Base-by-base conservation (phyloP, 2,888 invertebrate genomes). In the Melolontha melolontha region DNA sequence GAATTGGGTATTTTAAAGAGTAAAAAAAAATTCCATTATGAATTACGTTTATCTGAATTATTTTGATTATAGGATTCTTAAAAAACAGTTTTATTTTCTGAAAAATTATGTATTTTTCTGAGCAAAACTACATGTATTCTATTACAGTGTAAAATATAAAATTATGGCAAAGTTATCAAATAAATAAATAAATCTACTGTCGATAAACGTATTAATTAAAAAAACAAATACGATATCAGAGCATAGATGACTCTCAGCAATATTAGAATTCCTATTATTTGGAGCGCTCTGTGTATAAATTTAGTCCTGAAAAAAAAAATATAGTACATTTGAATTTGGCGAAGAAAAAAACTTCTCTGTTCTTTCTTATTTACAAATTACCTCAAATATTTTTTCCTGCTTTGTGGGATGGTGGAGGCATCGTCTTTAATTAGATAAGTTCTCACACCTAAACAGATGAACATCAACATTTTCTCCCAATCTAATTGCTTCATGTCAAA, bases 341-440 rank as follows among this genome's bases (percentile, higher is more conserved):
- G n/a, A n/a, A n/a, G n/a, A n/a, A n/a, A n/a, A n/a, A n/a, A n/a
- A n/a, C n/a, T n/a, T n/a, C n/a, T n/a, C n/a, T n/a, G n/a, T n/a
- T n/a, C n/a, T 8, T 34, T 34, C 34, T 34, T 6, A 34, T 2
- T 34, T 6, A 6, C 1, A 40, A 17, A 2, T 49, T 59, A 68
- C 71, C 64, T 67, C 40, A 64, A 59, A 66, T 67, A 72, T 62
- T 66, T 70, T 16, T 59, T 70, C 12, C 55, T 64, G 1, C 66
- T 90, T 6, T 85, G 83, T 6, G 89, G 87, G 59, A 93, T 80
- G 0, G 89, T 89, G 64, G 87, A 87, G n/a, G 90, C 86, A 72
- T 89, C 88, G 71, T 96, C 94, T 78, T 94, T 94, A 74, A 93
- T 87, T 64, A 95, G 81, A 79, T 90, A 92, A 49, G 88, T 82